Conservation (phyloP, 2,113 vertebrate species). For the human (Homo sapiens) region DNA sequence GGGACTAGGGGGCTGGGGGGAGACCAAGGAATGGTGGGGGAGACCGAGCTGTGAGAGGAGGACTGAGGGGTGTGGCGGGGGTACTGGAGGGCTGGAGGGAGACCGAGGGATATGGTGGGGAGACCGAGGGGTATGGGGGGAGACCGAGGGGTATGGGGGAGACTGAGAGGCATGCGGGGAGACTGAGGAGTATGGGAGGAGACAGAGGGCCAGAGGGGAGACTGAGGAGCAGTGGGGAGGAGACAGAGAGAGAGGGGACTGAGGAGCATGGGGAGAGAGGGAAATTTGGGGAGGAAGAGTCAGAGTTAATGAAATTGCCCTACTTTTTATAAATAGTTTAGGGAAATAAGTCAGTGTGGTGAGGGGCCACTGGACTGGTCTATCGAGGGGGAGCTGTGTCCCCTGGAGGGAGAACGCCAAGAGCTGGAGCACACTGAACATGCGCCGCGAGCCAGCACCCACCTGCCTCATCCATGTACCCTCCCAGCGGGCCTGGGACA, state of each 20-base stretch:
- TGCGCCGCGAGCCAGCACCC: fast-evolving
- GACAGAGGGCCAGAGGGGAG: neutral
- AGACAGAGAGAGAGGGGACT: neutral
- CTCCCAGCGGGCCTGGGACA: neutral
- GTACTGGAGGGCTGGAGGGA: no score
- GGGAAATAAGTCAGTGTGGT: neutral
- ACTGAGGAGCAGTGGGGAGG: neutral
- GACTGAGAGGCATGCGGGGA: neutral
- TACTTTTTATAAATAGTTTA: neutral
- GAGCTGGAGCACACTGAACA: fast-evolving
- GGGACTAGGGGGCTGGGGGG: no score
- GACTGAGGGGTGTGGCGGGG: no score
- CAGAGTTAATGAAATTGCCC: neutral
- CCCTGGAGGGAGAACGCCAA: no score
- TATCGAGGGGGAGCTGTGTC: fast-evolving
- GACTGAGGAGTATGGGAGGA: neutral
- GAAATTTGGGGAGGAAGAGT: fast-evolving
- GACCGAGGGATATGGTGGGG: neutral
- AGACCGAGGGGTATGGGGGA: no score
- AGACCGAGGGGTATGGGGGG: no score
- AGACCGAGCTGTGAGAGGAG: no score
- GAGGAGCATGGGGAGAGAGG: neutral
- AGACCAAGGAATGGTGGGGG: no score
- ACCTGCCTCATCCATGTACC: neutral
- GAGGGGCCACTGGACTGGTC: neutral